Percentiles rank a stretch among this genome's conserved stretches.
Conservation (phyloP, 2,888 invertebrate genomes). For the Hyppa rectilinea region DNA sequence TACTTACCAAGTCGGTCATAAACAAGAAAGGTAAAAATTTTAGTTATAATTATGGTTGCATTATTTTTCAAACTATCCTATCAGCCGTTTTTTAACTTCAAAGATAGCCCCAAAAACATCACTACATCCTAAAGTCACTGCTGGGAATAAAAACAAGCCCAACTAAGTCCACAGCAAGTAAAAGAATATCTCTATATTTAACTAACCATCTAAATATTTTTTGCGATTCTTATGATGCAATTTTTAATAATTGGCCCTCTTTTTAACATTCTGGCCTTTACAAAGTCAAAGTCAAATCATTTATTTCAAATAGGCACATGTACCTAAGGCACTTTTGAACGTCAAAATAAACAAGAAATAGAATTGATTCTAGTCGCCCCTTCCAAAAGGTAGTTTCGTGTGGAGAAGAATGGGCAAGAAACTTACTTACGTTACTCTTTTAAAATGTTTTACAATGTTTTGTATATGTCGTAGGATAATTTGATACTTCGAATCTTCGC, state of each 20-base stretch:
- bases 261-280: neutral
- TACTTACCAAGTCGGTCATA: neutral
- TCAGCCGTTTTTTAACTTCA: neutral
- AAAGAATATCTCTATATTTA: neutral
- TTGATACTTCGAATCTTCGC: too few relatives aligned
- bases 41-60: neutral
- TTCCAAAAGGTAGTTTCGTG: too few relatives aligned
- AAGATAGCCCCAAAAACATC: neutral
- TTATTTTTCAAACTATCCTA: neutral
- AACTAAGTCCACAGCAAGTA: neutral
- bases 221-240: neutral
- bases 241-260: neutral
- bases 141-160: neutral
- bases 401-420: too few relatives aligned
- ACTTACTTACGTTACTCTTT: too few relatives aligned
- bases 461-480: too few relatives aligned
- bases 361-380: too few relatives aligned
- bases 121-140: neutral
- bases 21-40: neutral
- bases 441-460: too few relatives aligned
- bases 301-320: too few relatives aligned
- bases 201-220: neutral
- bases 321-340: too few relatives aligned
- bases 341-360: too few relatives aligned
- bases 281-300: too few relatives aligned